Evolutionary conservation across 2,888 invertebrate species (phyloP), one percentile per base, ranked within the genome.

Genomic region (Heliothis peltigera): DNA sequence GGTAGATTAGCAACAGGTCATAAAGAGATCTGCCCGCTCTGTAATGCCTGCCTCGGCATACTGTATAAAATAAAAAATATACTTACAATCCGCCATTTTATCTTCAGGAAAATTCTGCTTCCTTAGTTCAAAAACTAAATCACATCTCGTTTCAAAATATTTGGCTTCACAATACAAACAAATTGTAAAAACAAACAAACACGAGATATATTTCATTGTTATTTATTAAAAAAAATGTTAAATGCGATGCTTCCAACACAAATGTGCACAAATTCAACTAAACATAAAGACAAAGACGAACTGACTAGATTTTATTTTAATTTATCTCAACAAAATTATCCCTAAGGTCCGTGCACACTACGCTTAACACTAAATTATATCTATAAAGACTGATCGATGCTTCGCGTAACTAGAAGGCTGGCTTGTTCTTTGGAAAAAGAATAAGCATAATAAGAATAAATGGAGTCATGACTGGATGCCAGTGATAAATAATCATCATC

Each of bases 31-130:
- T n/a, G n/a, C n/a, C n/a, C n/a, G n/a, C n/a, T n/a, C n/a, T n/a
- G n/a, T n/a, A n/a, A n/a, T n/a, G n/a, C n/a, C n/a, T n/a, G n/a
- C n/a, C n/a, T n/a, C n/a, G n/a, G n/a, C n/a, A n/a, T n/a, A 21
- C 18, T 22, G 0, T 17, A 18, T 0, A 28, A 25, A 1, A 15
- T 4, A 42, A 19, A n/a, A n/a, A n/a, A n/a, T n/a, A 25, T 49
- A 70, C 76, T 56, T 39, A 76, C 79, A 76, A 64, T 78, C 61
- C 1, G 28, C 46, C 65, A 76, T 52, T 44, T 61, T 42, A 93
- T 71, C 58, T 47, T 76, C 77, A 19, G 79, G 56, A 64, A 79
- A 77, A 4, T 35, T 17, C 25, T 77, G 77, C 51, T 12, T 71
- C 21, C 72, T 67, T 18, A 77, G 18, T 58, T 77, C 77, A 2